Conservation (phyloP, 2,113 vertebrate species). For the Tetraodon nigroviridis region DNA sequence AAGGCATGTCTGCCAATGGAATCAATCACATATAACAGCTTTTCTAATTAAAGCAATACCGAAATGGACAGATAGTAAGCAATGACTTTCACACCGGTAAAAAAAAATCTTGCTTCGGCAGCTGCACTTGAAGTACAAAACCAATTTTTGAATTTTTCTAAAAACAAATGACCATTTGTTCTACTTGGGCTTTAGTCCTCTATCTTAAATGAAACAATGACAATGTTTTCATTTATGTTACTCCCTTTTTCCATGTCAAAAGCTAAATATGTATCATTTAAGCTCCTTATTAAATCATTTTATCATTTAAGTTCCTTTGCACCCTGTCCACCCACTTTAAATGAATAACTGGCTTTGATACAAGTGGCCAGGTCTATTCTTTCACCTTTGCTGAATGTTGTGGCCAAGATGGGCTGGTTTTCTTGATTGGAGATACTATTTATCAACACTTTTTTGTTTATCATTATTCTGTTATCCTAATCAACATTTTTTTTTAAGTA, state of each 20-base stretch:
- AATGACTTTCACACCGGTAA: slow-evolving; percentile 25
- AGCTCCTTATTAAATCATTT: no score
- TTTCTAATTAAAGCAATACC: slow-evolving; percentile 36
- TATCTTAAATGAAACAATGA: no score
- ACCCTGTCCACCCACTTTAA: slow-evolving; percentile 51
- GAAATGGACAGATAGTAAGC: slow-evolving; percentile 25
- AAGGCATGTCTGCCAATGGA: slow-evolving; percentile 64
- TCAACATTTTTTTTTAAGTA: slow-evolving; percentile 15
- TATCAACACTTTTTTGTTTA: slow-evolving; percentile 48
- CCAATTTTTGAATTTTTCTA: no score
- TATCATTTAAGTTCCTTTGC: no score
- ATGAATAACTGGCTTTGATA: slow-evolving; percentile 27
- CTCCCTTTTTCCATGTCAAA: no score
- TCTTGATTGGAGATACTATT: background rate
- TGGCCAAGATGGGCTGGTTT: slow-evolving; percentile 36
- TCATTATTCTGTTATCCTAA: slow-evolving; percentile 48
- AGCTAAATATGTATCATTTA: no score
- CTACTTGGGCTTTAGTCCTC: no score
- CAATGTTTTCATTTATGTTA: no score
- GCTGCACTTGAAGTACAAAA: no score
- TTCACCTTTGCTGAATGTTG: slow-evolving; percentile 45
- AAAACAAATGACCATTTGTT: no score
- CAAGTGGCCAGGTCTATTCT: slow-evolving; percentile 33
- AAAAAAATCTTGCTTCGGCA: slow-evolving; percentile 9
- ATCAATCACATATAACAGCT: slow-evolving; percentile 63